phyloP scores from a whole-genome alignment of 2,113 vertebrate genomes.

The Speoplatyrhinus poulsoni region DNA sequence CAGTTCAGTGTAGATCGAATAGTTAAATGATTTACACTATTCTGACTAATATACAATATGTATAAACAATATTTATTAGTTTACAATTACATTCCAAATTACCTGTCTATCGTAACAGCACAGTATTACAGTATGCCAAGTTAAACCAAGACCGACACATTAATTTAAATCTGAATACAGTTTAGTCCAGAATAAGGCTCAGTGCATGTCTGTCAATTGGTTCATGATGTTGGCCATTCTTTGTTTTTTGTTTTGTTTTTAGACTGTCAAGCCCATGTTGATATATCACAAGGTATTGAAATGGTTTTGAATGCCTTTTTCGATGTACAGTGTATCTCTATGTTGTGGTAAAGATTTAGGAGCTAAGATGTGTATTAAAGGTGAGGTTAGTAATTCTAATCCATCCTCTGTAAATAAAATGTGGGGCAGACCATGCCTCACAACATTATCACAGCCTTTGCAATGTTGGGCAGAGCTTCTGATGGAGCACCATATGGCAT shows the following conservation, averaged over 20 bases:
- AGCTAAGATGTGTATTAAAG: too few relatives aligned
- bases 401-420: too few relatives aligned
- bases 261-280: not conserved
- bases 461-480: too few relatives aligned
- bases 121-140: not conserved
- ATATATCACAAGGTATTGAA: conserved; percentile 13
- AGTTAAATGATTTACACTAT: not conserved
- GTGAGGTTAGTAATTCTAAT: too few relatives aligned
- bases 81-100: conserved; percentile 10
- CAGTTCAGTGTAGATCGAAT: conserved; percentile 10
- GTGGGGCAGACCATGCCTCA: too few relatives aligned
- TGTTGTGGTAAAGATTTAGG: conserved; percentile 3
- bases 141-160: not conserved
- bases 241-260: not conserved
- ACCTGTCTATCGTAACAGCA: conserved; percentile 4
- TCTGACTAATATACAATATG: not conserved
- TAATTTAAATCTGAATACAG: not conserved
- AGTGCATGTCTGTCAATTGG: not conserved
- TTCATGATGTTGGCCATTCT: not conserved
- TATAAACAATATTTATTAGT: conserved; percentile 12
- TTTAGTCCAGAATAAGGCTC: not conserved
- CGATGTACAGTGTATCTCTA: conserved; percentile 17
- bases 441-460: too few relatives aligned
- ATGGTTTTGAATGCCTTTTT: conserved; percentile 31
- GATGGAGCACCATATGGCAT: too few relatives aligned